These are phyloP conservation scores for Rhyzopertha dominica DNA, from an alignment of 1,140 invertebrate genomes.

Conservation along the genomic window DNA sequence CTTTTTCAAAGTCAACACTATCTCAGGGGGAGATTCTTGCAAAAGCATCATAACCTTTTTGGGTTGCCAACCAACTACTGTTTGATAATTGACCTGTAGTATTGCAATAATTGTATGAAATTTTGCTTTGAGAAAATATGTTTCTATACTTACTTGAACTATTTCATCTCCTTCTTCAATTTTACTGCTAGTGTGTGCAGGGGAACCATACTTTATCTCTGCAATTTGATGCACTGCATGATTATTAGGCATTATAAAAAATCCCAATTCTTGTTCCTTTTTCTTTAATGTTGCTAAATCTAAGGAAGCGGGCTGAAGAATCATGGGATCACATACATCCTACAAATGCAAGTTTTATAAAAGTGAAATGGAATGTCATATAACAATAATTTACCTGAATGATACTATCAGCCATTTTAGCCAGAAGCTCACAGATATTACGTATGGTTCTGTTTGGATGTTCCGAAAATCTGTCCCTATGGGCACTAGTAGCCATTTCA, in stretches of 20 bases:
- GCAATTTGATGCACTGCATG: slow-evolving; percentile 82
- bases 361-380: slow-evolving; percentile 3
- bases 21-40: slow-evolving; percentile 72
- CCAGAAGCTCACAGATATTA: slow-evolving; percentile 63
- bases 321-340: slow-evolving; percentile 80
- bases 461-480: slow-evolving; percentile 81
- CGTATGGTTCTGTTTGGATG: slow-evolving; percentile 69
- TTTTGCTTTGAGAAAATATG: slow-evolving; percentile 4
- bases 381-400: slow-evolving; percentile 55
- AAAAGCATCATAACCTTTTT: slow-evolving; percentile 75
- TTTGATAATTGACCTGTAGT: slow-evolving; percentile 80
- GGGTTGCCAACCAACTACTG: slow-evolving; percentile 83
- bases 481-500: slow-evolving; percentile 80
- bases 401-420: slow-evolving; percentile 77
- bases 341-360: slow-evolving; percentile 27
- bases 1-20: slow-evolving; percentile 79
- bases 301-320: slow-evolving; percentile 80
- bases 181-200: slow-evolving; percentile 80
- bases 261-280: slow-evolving; percentile 71
- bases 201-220: slow-evolving; percentile 78
- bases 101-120: slow-evolving; percentile 39
- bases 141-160: slow-evolving; percentile 61
- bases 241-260: slow-evolving; percentile 78
- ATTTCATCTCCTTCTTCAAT: slow-evolving; percentile 92
- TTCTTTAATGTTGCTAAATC: slow-evolving; percentile 84